Base-by-base conservation (phyloP, 2,888 invertebrate species). In the Octonoba sinensis region DNA sequence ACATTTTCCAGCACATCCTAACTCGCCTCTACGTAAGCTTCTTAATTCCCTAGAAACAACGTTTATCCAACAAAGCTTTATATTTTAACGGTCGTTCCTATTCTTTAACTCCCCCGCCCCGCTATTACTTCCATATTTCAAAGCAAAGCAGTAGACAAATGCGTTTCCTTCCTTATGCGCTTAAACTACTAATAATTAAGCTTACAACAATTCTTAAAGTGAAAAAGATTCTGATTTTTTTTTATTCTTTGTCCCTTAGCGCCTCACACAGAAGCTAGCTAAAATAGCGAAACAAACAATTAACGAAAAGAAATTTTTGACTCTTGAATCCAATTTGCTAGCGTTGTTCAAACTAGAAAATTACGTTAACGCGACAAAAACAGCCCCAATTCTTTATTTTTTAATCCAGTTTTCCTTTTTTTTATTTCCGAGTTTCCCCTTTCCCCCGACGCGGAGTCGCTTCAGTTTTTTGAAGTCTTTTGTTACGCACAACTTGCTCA, bases 281-380 rank as follows among this genome's bases (percentile, higher is more conserved):
- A 49, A 71, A 78, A 72, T 72, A 69, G 66, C 69, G 59, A 73
- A 79, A 73, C 79, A 79, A 72, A 79, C 79, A 78, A 78, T 78
- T 78, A 78, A 78, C 78, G 65, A 72, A 71, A 78, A 71, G 78
- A 66, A 72, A 78, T 57, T 79, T 78, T 79, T 73, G 65, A 79
- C 73, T 73, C 73, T 47, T 70, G 79, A 79, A 79, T 72, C 79
- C 70, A 79, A 73, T 79, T 72, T 79, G 54, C 73, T 51, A 70
- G 73, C 73, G 72, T 67, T 73, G 79, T 79, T 79, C 79, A 73
- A 79, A 66, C 62, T 73, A 72, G 73, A 79, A 73, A 79, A 79
- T 79, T 73, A 67, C 79, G 72, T 79, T 79, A 79, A 79, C 44
- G 67, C 73, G 66, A 73, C 73, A 73, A 79, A 79, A 79, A 73